A percentile compares a stretch with the other conserved stretches of the same genome.
Conservation (phyloP, 1,140 invertebrate species). For the Drosophila repletoides region DNA sequence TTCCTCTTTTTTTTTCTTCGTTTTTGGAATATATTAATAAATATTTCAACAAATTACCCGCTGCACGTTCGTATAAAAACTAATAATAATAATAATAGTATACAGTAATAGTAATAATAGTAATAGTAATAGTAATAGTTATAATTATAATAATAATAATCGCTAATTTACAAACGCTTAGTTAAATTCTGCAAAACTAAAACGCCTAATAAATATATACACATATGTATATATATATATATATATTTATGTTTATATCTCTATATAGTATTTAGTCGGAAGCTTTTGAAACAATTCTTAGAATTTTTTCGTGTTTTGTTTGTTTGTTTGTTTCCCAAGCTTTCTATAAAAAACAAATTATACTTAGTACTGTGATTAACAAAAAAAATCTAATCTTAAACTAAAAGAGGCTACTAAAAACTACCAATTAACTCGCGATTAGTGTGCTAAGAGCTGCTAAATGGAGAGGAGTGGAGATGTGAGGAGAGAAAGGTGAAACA, state of each 20-base stretch:
- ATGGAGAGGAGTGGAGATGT: neutral
- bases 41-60: conserved; percentile 73
- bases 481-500: conserved; percentile 35
- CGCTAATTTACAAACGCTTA: conserved; percentile 45
- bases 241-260: too few species aligned
- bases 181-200: conserved; percentile 71
- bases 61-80: conserved; percentile 39
- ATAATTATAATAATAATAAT: conserved; percentile 16
- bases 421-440: conserved; percentile 52
- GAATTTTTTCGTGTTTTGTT: conserved; percentile 43
- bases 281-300: conserved; percentile 67
- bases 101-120: conserved; percentile 47
- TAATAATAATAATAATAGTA: conserved; percentile 47
- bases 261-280: conserved; percentile 59
- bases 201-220: too few species aligned
- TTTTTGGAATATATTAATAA: conserved; percentile 63
- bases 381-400: conserved; percentile 34
- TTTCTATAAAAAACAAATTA: conserved; percentile 35
- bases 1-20: conserved; percentile 9
- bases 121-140: conserved; percentile 34
- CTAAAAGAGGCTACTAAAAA: conserved; percentile 33
- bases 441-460: conserved; percentile 32
- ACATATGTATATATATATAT: too few species aligned
- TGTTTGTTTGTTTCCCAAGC: conserved; percentile 11
- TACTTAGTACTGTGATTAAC: conserved; percentile 33